phyloP scores from a whole-genome alignment of 2,888 invertebrate genomes.

The Thumatha senex region DNA sequence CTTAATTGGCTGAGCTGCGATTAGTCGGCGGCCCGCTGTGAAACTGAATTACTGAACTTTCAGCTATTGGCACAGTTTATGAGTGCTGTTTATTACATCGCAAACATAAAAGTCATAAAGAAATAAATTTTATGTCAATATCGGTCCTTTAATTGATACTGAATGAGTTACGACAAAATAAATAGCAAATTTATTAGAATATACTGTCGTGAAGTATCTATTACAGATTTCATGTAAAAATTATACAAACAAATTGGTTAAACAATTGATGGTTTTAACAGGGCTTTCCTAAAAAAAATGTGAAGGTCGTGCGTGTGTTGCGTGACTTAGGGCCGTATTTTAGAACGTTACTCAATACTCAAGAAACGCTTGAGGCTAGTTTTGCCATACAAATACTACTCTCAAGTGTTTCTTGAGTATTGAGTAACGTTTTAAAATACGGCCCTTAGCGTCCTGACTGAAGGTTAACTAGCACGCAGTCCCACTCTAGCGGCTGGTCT shows the following conservation, averaged over 20 bases:
- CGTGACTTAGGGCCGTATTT: too few relatives aligned
- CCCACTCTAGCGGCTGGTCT: background rate
- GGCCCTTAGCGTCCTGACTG: background rate
- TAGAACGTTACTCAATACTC: too few relatives aligned
- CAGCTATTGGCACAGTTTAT: conserved; percentile 21
- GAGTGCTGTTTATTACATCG: conserved; percentile 22
- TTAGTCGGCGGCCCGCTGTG: conserved; percentile 22
- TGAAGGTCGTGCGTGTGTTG: conserved; percentile 1
- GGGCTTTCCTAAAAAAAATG: too few relatives aligned
- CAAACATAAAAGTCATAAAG: conserved; percentile 21
- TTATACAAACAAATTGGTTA: too few relatives aligned
- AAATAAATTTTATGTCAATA: conserved; percentile 28
- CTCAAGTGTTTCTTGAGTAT: too few relatives aligned
- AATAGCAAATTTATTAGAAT: too few relatives aligned
- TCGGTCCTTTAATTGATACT: background rate
- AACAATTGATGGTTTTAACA: too few relatives aligned
- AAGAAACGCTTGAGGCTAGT: too few relatives aligned
- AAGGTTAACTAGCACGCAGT: conserved; percentile 2
- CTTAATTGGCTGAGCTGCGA: conserved; percentile 41
- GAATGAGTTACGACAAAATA: background rate
- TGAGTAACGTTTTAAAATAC: too few relatives aligned
- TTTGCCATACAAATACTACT: too few relatives aligned
- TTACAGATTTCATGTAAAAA: too few relatives aligned
- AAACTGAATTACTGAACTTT: conserved; percentile 11
- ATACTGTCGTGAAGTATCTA: too few relatives aligned